Conservation (phyloP, 2,888 invertebrate species). For the Agrypnus murinus region DNA sequence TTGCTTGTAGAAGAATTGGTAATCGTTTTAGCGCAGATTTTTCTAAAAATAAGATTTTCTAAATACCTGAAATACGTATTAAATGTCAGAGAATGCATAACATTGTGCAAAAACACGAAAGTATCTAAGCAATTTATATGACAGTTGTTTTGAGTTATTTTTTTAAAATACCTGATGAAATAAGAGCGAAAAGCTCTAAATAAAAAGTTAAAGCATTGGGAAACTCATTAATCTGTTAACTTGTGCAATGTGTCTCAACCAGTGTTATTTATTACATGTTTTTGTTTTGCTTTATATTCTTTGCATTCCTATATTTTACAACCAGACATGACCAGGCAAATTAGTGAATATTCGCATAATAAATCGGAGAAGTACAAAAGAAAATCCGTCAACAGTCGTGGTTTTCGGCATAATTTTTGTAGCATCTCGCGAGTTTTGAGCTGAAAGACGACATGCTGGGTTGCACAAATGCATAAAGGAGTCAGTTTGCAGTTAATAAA, state of each 20-base stretch:
- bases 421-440: constrained; percentile 28
- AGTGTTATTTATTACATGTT: constrained; percentile 4
- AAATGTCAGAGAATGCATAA: too few relatives aligned
- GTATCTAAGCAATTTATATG: too few relatives aligned
- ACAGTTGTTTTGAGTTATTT: too few relatives aligned
- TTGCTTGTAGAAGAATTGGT: too few relatives aligned
- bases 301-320: constrained; percentile 2
- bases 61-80: too few relatives aligned
- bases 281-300: constrained; percentile 15
- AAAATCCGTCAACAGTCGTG: constrained; percentile 28
- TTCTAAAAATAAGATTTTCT: too few relatives aligned
- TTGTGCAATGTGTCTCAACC: neutral
- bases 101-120: too few relatives aligned
- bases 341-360: constrained; percentile 24
- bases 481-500: constrained; percentile 43
- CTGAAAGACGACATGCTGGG: constrained; percentile 43
- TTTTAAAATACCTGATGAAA: too few relatives aligned
- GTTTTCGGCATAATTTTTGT: constrained; percentile 31
- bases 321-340: neutral
- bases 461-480: constrained; percentile 45
- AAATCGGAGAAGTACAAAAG: constrained; percentile 4
- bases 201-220: too few relatives aligned
- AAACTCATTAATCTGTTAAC: too few relatives aligned
- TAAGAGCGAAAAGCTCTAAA: too few relatives aligned
- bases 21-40: too few relatives aligned